Conservation (phyloP, 2,113 vertebrate species). For the Mesembrinibis cayennensis region DNA sequence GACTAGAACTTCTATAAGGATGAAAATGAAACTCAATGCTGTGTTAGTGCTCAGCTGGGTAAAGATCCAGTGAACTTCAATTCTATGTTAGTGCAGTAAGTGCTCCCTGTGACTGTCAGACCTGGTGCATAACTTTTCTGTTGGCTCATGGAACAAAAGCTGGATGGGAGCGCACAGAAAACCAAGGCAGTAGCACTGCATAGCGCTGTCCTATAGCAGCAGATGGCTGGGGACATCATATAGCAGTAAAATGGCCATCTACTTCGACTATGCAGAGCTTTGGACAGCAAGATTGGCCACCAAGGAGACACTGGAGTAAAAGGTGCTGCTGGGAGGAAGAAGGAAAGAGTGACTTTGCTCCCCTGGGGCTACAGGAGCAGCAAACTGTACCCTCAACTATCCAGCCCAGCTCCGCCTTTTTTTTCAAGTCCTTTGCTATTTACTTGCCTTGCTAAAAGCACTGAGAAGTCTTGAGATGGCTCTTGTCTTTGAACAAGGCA, state of each 20-base stretch:
- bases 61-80: neutral
- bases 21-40: neutral
- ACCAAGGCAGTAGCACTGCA: neutral
- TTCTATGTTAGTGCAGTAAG: neutral
- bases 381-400: neutral
- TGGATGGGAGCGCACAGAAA: neutral
- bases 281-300: neutral
- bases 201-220: neutral
- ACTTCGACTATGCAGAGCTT: neutral
- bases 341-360: neutral
- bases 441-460: neutral
- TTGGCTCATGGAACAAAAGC: neutral
- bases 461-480: neutral
- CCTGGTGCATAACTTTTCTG: neutral
- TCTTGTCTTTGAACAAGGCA: neutral
- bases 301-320: neutral
- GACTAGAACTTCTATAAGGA: neutral
- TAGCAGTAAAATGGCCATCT: neutral
- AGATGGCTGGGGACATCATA: neutral
- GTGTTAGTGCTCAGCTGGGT: neutral
- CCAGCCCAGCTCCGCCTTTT: neutral
- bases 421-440: neutral
- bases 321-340: neutral
- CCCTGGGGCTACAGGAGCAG: neutral
- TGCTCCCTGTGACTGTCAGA: neutral